A percentile compares a stretch with the other conserved stretches of the same genome.
These are phyloP conservation scores for Xestia xanthographa DNA, from an alignment of 2,888 invertebrate genomes.

Conservation along the genomic window DNA sequence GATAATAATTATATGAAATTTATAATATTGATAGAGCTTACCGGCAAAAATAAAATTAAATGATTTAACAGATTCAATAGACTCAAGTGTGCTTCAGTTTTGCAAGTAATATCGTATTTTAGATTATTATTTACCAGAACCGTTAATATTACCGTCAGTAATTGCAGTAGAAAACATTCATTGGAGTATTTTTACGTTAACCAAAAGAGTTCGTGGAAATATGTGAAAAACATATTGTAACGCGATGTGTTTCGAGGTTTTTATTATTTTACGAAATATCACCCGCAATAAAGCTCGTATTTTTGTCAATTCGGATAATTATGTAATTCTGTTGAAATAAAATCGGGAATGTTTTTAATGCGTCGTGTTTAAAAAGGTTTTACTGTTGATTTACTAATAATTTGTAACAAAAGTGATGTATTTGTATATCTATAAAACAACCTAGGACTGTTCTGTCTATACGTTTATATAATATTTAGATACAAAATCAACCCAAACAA, in stretches of 20 bases:
- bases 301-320: constrained; percentile 3
- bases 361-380: neutral
- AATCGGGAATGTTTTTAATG: constrained; percentile 4
- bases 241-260: constrained; percentile 11
- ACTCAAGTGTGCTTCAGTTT: neutral
- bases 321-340: neutral
- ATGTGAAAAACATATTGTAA: constrained; percentile 20
- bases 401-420: neutral
- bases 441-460: neutral
- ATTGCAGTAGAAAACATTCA: constrained; percentile 32
- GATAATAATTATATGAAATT: neutral
- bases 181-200: constrained; percentile 8
- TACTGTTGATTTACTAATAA: neutral
- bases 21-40: neutral
- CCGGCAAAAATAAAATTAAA: neutral
- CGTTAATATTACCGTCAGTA: constrained; percentile 6
- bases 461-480: neutral
- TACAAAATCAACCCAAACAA: neutral
- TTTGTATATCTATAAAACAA: neutral
- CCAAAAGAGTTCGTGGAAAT: constrained; percentile 36
- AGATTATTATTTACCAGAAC: neutral
- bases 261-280: constrained; percentile 24
- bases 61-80: neutral
- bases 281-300: constrained; percentile 5
- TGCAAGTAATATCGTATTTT: neutral